phyloP scores from a whole-genome alignment of 53 echinoderm and acorn worm species.

The Hippasteria phrygiana region DNA sequence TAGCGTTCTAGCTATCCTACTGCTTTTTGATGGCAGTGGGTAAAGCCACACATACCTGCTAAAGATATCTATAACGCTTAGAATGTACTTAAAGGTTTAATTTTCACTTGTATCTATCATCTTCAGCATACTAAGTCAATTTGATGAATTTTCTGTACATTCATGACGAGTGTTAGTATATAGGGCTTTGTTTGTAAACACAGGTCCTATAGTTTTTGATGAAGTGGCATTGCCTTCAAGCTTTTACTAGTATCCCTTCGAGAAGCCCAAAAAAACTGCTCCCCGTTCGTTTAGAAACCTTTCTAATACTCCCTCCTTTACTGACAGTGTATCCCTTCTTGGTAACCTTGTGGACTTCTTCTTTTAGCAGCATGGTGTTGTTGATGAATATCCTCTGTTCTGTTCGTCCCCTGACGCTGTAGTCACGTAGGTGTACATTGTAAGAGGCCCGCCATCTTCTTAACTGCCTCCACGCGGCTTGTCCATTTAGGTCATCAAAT shows the following conservation, averaged over 20 bases:
- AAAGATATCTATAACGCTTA: no score
- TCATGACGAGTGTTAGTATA: no score
- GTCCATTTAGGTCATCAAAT: not conserved
- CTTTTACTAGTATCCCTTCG: not conserved
- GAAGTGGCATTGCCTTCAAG: no score
- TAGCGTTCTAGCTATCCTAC: no score
- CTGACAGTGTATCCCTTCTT: slow-evolving; percentile 12
- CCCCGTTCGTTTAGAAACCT: slow-evolving; percentile 4
- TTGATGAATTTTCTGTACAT: no score
- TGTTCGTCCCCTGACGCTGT: slow-evolving; percentile 2
- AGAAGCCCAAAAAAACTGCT: not conserved
- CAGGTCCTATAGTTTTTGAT: no score
- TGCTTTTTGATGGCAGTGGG: no score
- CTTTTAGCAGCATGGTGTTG: not conserved
- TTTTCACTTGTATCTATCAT: no score
- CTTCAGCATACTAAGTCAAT: no score
- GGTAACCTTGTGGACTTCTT: not conserved
- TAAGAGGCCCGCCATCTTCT: not conserved
- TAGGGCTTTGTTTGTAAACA: no score
- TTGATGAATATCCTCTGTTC: slow-evolving; percentile 2
- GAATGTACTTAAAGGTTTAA: no score
- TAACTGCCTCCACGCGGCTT: not conserved
- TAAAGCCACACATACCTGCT: no score
- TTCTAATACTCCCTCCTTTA: slow-evolving; percentile 6
- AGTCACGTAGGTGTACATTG: not conserved